Conservation (phyloP, 37 sponge, comb jelly and placozoan species). For the Corticium candelabrum region DNA sequence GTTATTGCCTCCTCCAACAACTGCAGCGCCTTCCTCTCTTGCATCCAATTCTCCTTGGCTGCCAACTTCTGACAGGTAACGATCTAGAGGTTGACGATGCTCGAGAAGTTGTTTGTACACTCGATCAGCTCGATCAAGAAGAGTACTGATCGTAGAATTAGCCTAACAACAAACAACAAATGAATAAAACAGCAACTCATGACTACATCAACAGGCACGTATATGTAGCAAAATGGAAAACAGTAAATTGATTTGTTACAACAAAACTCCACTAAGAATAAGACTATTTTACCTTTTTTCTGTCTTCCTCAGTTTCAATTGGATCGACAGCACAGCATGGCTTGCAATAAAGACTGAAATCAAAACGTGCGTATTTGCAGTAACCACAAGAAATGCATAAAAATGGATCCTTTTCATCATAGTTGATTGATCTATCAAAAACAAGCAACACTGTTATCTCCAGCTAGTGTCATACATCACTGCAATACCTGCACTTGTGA, state of each 20-base stretch:
- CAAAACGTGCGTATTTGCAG: constrained; percentile 91
- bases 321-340: constrained; percentile 80
- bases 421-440: constrained; percentile 70
- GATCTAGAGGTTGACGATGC: constrained; percentile 63
- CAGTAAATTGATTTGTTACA: background rate
- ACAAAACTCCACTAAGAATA: background rate
- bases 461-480: background rate
- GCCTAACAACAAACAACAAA: constrained; percentile 22
- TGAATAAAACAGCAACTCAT: background rate
- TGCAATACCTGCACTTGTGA: constrained; percentile 84
- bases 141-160: constrained; percentile 42
- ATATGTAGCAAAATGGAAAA: background rate
- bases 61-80: constrained; percentile 24
- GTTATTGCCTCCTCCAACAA: background rate
- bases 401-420: constrained; percentile 94
- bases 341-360: constrained; percentile 36
- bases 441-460: background rate
- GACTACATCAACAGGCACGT: background rate
- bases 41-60: background rate
- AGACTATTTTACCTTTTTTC: constrained; percentile 46
- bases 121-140: constrained; percentile 71
- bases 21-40: background rate
- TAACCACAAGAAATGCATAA: constrained; percentile 87
- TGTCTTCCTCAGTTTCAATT: constrained; percentile 82
- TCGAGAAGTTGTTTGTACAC: constrained; percentile 60